Evolutionary conservation across 2,888 invertebrate genomes (phyloP).

Genomic region (Leptinotarsa tumamoca): DNA sequence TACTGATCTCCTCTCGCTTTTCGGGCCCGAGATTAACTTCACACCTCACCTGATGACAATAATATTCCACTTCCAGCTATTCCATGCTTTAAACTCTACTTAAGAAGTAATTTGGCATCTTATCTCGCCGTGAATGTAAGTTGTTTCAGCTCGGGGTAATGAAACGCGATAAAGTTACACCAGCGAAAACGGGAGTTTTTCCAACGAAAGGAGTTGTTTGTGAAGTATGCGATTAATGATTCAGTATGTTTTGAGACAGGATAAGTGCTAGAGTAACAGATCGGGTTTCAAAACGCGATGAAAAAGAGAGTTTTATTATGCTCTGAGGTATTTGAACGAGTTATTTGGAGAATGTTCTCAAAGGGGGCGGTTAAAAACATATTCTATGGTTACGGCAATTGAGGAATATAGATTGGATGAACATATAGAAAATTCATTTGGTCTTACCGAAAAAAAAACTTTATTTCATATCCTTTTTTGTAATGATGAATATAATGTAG

Average conservation of each 20-base stretch:
- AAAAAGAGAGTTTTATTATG: slow-evolving; percentile 6
- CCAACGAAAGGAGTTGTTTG: slow-evolving; percentile 23
- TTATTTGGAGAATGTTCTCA: neutral
- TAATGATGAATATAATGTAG: too few species aligned
- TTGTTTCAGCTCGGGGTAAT: slow-evolving; percentile 21
- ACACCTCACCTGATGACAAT: slow-evolving; percentile 31
- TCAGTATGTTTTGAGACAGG: slow-evolving; percentile 15
- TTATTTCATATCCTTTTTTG: too few species aligned
- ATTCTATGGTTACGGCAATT: neutral
- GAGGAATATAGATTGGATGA: neutral
- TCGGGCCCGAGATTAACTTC: neutral
- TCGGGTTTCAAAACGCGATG: slow-evolving; percentile 11
- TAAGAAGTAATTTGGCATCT: slow-evolving; percentile 41
- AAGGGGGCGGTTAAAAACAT: neutral
- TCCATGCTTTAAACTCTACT: slow-evolving; percentile 39
- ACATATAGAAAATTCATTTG: too few species aligned
- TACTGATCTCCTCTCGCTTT: slow-evolving; percentile 7
- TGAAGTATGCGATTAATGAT: slow-evolving; percentile 26
- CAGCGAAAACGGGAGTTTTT: slow-evolving; percentile 26
- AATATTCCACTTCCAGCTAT: slow-evolving; percentile 35
- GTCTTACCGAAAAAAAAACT: too few species aligned
- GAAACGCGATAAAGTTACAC: slow-evolving; percentile 25
- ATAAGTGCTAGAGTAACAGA: slow-evolving; percentile 17
- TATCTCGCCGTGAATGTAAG: slow-evolving; percentile 25
- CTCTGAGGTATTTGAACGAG: slow-evolving; percentile 9